These are phyloP conservation scores for Apostichopus japonicus DNA, from an alignment of 35 echinoderm and acorn worm genomes.

Conservation along the genomic window DNA sequence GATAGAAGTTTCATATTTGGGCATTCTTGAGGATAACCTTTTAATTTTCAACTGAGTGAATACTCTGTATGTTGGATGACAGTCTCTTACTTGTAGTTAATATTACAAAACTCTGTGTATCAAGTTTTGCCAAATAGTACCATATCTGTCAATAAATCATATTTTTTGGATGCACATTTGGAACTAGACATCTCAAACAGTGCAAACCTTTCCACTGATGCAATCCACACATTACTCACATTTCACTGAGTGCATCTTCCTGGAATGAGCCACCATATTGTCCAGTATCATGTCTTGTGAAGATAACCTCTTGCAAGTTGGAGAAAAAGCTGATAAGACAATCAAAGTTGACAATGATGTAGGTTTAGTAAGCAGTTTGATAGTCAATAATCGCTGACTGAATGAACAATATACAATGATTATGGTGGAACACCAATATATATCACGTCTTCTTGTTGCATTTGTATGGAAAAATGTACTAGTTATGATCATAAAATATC, in stretches of 20 bases:
- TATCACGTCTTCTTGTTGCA: not conserved
- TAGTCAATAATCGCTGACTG: not conserved
- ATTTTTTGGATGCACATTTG: too few species aligned
- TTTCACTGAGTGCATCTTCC: constrained; percentile 56
- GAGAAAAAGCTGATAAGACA: constrained; percentile 39
- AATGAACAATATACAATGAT: not conserved
- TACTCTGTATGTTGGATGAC: too few species aligned
- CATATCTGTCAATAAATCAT: too few species aligned
- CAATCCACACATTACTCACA: constrained; percentile 4
- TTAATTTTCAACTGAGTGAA: too few species aligned
- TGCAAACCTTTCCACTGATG: too few species aligned
- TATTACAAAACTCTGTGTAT: not conserved
- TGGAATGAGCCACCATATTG: constrained; percentile 52
- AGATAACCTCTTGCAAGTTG: constrained; percentile 54
- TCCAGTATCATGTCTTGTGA: constrained; percentile 55
- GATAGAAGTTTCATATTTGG: too few species aligned
- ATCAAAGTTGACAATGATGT: not conserved
- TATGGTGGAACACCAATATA: not conserved
- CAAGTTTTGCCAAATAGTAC: too few species aligned
- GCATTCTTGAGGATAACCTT: too few species aligned
- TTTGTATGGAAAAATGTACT: not conserved
- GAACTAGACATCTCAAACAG: too few species aligned
- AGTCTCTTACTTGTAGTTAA: too few species aligned
- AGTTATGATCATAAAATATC: too few species aligned
- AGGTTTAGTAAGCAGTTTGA: not conserved